Conservation (phyloP, 2,113 vertebrate species). For the Candoia aspera region DNA sequence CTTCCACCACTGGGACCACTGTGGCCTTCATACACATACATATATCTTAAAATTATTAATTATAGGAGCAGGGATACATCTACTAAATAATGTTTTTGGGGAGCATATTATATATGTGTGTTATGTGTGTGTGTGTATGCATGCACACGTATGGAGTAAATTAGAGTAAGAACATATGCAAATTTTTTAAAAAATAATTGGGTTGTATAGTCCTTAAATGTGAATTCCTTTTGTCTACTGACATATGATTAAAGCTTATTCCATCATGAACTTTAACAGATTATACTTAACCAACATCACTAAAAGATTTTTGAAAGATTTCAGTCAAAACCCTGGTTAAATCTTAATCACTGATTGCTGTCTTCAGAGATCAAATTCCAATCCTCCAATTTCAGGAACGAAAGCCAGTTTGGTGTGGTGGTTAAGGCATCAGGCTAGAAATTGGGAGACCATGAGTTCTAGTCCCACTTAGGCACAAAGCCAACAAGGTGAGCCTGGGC, state of each 20-base stretch:
- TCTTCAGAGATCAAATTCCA: background rate
- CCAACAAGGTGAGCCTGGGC: too few species aligned
- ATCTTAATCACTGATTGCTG: background rate
- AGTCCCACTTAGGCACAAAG: too few species aligned
- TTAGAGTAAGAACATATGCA: background rate
- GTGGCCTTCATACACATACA: background rate
- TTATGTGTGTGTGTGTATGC: background rate
- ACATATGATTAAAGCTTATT: background rate
- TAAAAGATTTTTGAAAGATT: background rate
- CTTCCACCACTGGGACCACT: too few species aligned
- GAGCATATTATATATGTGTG: background rate
- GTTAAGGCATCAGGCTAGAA: background rate
- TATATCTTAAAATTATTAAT: background rate
- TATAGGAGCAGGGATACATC: constrained; percentile 5
- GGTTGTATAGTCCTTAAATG: too few species aligned
- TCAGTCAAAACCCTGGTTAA: background rate
- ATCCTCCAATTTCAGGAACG: background rate
- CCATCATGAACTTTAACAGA: background rate
- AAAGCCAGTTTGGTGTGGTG: background rate
- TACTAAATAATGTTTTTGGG: constrained; percentile 30
- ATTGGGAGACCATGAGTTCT: too few species aligned
- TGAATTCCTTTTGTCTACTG: background rate
- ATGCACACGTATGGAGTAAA: background rate
- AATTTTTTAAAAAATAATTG: background rate
- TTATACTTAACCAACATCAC: background rate